Base-by-base conservation (phyloP, 2,888 invertebrate species). In the Drosophila rellima region DNA sequence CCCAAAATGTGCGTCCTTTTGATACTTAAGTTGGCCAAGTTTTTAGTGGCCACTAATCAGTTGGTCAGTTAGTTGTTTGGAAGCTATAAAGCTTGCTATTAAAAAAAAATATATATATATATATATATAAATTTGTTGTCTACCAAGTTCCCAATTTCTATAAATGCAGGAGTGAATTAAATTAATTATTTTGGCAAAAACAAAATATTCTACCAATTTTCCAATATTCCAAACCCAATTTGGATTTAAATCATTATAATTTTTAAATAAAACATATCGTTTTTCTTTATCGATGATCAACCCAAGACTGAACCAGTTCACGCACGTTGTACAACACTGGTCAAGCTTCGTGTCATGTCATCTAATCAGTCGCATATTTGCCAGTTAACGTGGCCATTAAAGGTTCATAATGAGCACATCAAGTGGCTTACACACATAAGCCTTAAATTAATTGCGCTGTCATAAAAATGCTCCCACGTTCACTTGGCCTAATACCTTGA, bases 341-440 rank as follows among this genome's bases (percentile, higher is more conserved):
- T 15, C 40, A n/a, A 39, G 15, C 40, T 29, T 31, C 10, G 10
- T 35, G 40, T 17, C 23, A 57, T 50, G 33, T 62, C 70, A 47
- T 62, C 88, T 88, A 85, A 85, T 88, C 88, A 89, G 80, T 85
- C 82, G 69, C 80, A 85, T 89, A 85, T 83, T 88, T 70, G 86
- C 75, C 64, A 72, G 88, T 89, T 83, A 89, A 76, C 77, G 68
- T 31, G 59, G 47, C 81, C 90, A 85, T 88, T 88, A 90, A 88
- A 79, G 88, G 59, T 31, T 66, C 69, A 72, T 89, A 88, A 84
- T 88, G 90, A 84, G 70, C 69, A 80, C 85, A 89, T 90, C 76
- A 90, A 89, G 81, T 89, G 84, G 90, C 88, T 89, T 87, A 90
- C 78, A 74, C 70, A 82, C 75, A 72, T 87, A 89, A 86, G 89